phyloP scores from a whole-genome alignment of 2,888 invertebrate species.

The Calameuta filiformis region DNA sequence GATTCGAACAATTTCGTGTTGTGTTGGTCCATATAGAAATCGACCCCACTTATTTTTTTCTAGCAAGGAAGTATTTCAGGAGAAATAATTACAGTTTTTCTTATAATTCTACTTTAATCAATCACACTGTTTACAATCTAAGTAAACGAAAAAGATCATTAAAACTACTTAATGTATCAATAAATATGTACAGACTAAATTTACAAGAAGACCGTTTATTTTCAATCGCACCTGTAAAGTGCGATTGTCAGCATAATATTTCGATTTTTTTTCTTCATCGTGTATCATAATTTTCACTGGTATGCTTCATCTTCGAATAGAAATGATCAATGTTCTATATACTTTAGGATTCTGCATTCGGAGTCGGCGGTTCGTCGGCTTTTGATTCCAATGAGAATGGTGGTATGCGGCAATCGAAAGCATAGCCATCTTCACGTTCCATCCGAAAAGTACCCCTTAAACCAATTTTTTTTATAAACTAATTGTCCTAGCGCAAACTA shows the following conservation, averaged over 20 bases:
- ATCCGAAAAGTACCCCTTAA: constrained; percentile 94
- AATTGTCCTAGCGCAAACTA: background rate
- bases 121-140: background rate
- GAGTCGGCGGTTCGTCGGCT: constrained; percentile 73
- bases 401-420: constrained; percentile 97
- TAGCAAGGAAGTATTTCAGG: background rate
- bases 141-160: background rate
- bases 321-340: background rate
- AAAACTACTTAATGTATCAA: background rate
- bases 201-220: background rate
- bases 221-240: background rate
- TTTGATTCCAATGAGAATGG: constrained; percentile 97
- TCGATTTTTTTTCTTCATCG: background rate
- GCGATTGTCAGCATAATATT: background rate
- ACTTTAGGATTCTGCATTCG: constrained; percentile 47
- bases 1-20: background rate
- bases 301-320: background rate
- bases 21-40: background rate
- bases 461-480: background rate
- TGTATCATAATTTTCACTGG: background rate
- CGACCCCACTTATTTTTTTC: background rate
- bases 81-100: background rate
- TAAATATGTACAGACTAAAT: background rate
- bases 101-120: background rate
- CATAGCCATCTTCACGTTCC: constrained; percentile 96